Base-by-base conservation (phyloP, 1,140 invertebrate genomes). In the Aradophagus sp. region DNA sequence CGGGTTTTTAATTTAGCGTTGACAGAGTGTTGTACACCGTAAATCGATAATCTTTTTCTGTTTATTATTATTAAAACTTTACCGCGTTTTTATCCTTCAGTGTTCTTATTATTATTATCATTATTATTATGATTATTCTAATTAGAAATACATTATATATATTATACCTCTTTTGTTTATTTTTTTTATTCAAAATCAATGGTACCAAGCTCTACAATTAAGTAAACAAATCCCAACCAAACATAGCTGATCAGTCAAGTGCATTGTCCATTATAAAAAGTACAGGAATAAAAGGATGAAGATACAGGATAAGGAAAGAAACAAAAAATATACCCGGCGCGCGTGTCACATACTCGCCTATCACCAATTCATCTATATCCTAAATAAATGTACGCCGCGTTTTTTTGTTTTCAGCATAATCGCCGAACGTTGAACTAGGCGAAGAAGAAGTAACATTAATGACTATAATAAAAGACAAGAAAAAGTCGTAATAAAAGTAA, bases 321-420 rank as follows among this genome's bases (percentile, higher is more conserved):
- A 44, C 1, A 32, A 44, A 41, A 20, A 13, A 35, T 45, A 39
- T 55, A 48, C 59, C 56, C 31, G 44, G 52, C 62, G 55, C 48
- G 48, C 41, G 47, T 53, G 44, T 59, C 67, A 34, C 52, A 34
- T 50, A 52, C 52, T 58, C 38, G 67, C 68, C 61, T 71, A 58
- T 65, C 59, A 53, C 65, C 59, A 63, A 71, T 71, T 59, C 53
- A 65, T 44, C 53, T 70, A 45, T 58, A 58, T 31, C 31, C 67
- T 63, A 52, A 50, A 58, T 44, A 36, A 55, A 50, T 55, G 50
- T 58, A 62, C 39, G 44, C 65, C 45, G 52, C 53, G 59, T 52
- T 58, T 63, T 44, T 67, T 67, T 66, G 39, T 63, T 63, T 50
- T 41, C 27, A 36, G 58, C 58, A 44, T 52, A 6, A 39, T 52